Evolutionary conservation across 2,113 vertebrate species (phyloP), one percentile per base, ranked within the genome.

Genomic region (cattle (Bos taurus)): DNA sequence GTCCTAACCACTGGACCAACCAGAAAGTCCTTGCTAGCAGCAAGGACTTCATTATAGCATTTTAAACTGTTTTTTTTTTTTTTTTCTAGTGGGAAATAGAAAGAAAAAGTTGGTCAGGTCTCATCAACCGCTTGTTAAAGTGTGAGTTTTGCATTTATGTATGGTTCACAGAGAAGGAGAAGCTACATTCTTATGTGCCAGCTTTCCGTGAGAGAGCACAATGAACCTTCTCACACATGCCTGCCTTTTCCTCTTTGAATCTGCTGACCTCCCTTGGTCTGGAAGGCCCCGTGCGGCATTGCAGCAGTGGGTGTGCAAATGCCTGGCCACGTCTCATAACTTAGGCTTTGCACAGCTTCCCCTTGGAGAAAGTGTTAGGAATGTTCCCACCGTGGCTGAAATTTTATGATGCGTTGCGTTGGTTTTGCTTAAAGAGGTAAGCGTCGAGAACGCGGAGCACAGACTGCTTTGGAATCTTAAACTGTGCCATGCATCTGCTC

Each of bases 201-300:
- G 14, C 52, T n/a, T 21, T 1, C 6, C 0, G 33, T 74, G 11
- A 19, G 48, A 7, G 25, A 14, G 28, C 12, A 0, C 25, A 1
- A 40, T 0, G 3, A 19, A 15, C 16, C 1, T 64, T 64, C 0
- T 40, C 1, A 2, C 14, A 2, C 1, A 7, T 0, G 0, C 15
- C 77, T 16, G 40, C 71, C 77, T 64, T 56, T 60, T 74, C 48
- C 57, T 4, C 0, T 2, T 11, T 0, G 6, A 3, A 6, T 5
- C 7, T 2, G 5, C 28, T 25, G 33, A 5, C 12, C 21, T 17
- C 8, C 1, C 21, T 36, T 1, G 56, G 15, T 52, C 36, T 30
- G 36, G 57, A 26, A 56, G 74, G 19, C 33, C 1, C 23, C 0
- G 0, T 3, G 30, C 5, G 2, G 83, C 4, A 9, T 2, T 0